phyloP scores from a whole-genome alignment of 2,797 vertebrate genomes.

The Stomatorhinus walkeri region DNA sequence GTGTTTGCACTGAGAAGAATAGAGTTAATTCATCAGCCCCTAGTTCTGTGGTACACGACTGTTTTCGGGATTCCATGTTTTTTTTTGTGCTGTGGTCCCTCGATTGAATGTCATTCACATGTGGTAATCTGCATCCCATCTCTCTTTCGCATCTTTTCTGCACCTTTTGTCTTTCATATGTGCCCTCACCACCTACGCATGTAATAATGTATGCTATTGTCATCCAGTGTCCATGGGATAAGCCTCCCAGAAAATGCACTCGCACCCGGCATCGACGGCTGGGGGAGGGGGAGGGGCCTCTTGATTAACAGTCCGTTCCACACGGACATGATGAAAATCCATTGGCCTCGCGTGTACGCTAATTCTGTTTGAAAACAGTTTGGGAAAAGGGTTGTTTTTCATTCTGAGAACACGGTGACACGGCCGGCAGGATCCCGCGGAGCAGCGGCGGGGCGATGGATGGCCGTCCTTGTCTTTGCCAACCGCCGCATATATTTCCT shows the following conservation, averaged over 20 bases:
- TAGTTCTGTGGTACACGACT: not conserved
- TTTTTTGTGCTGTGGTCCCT: not conserved
- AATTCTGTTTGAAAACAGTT: constrained; percentile 45
- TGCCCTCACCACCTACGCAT: constrained; percentile 43
- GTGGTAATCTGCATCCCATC: not conserved
- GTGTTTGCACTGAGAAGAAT: not conserved
- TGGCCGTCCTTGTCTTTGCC: constrained; percentile 36
- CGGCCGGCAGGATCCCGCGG: constrained; percentile 23
- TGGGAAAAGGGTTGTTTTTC: constrained; percentile 31
- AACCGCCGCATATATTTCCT: constrained; percentile 46
- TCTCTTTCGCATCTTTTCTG: not conserved
- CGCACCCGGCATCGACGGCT: constrained; percentile 39
- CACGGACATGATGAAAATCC: constrained; percentile 54
- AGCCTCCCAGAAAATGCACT: constrained; percentile 59
- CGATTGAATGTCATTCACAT: not conserved
- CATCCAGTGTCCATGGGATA: constrained; percentile 48
- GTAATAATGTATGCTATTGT: constrained; percentile 60
- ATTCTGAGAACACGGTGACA: constrained; percentile 1
- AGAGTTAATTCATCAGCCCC: not conserved
- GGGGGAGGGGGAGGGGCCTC: constrained; percentile 32
- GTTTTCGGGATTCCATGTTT: not conserved
- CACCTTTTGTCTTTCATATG: constrained; percentile 17
- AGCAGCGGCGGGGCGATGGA: constrained; percentile 39
- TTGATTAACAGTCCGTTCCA: not conserved
- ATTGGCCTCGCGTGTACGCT: constrained; percentile 47